Base-by-base conservation (phyloP, 2,888 invertebrate species). In the Crepidodera aurea region DNA sequence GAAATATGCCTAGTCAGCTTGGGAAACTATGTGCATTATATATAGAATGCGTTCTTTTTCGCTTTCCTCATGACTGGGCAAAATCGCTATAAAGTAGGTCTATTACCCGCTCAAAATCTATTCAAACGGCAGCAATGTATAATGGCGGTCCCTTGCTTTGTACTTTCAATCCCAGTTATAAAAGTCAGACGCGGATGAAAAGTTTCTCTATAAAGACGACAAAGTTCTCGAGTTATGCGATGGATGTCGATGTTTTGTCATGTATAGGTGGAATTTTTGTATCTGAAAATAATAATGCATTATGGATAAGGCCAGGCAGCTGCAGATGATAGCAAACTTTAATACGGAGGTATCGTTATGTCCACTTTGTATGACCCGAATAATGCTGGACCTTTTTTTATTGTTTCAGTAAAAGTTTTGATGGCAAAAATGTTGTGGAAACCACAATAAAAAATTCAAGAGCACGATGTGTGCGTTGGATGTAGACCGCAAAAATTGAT, bases 141-240 rank as follows among this genome's bases (percentile, higher is more conserved):
- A 50, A 60, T 60, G 48, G 48, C 37, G 39, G 60, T 50, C 60
- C 44, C 53, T 46, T 60, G 56, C 62, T 56, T 62, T 60, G 65
- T 62, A 53, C 62, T 60, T 58, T 42, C 32, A 53, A 65, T 53
- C 55, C 61, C 42, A 54, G 64, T 46, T 61, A 66, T 66, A 66
- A 66, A 66, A 61, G 66, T 64, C 62, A 55, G 57, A 53, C 59
- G 64, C 8, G 64, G 62, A 64, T 66, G 61, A 64, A 64, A 66
- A 66, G 65, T 62, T 65, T 65, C 59, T 58, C 55, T 57, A 60
- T 57, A 55, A 60, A 57, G 60, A 48, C 62, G 51, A 60, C 48
- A 53, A 62, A 51, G 48, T 62, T 65, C 44, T 42, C 57, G 32
- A 65, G 58, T 62, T 65, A 60, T 65, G 62, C 56, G 37, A 54